Percentiles rank a stretch among this genome's conserved stretches.
Conservation (phyloP, 1,140 invertebrate genomes). For the Berghia stephanieae region DNA sequence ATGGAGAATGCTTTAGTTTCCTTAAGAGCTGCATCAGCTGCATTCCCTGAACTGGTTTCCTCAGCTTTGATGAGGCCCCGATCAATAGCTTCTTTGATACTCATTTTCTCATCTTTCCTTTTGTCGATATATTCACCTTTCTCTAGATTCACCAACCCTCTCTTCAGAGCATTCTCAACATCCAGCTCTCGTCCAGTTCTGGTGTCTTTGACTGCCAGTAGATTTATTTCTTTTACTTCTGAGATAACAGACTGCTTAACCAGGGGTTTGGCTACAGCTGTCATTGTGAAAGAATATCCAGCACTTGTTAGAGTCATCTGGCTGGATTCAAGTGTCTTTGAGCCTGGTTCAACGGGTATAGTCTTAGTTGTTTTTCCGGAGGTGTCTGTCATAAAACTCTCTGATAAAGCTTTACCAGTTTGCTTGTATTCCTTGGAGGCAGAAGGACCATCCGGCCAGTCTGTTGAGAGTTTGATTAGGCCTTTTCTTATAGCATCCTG, state of each 20-base stretch:
- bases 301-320: slow-evolving; percentile 50
- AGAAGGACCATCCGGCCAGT: slow-evolving; percentile 82
- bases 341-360: slow-evolving; percentile 36
- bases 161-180: slow-evolving; percentile 81
- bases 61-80: slow-evolving; percentile 56
- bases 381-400: slow-evolving; percentile 40
- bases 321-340: slow-evolving; percentile 48
- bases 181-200: slow-evolving; percentile 80
- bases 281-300: slow-evolving; percentile 58
- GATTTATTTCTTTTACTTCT: slow-evolving; percentile 55
- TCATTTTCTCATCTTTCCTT: slow-evolving; percentile 73
- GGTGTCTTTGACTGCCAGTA: slow-evolving; percentile 80
- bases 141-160: slow-evolving; percentile 68
- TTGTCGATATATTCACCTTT: slow-evolving; percentile 82
- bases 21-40: slow-evolving; percentile 48
- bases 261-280: slow-evolving; percentile 53
- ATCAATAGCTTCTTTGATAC: slow-evolving; percentile 82
- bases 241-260: slow-evolving; percentile 53
- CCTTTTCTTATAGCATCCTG: slow-evolving; percentile 82
- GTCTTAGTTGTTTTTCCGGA: slow-evolving; percentile 33
- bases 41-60: slow-evolving; percentile 41
- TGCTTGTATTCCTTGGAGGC: slow-evolving; percentile 69
- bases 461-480: slow-evolving; percentile 80
- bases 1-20: slow-evolving; percentile 64
- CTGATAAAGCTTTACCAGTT: slow-evolving; percentile 31